Evolutionary conservation across 92 coral and sea anemone species (phyloP), one percentile per base, ranked within the genome.

Genomic region (Plumapathes pennacea): DNA sequence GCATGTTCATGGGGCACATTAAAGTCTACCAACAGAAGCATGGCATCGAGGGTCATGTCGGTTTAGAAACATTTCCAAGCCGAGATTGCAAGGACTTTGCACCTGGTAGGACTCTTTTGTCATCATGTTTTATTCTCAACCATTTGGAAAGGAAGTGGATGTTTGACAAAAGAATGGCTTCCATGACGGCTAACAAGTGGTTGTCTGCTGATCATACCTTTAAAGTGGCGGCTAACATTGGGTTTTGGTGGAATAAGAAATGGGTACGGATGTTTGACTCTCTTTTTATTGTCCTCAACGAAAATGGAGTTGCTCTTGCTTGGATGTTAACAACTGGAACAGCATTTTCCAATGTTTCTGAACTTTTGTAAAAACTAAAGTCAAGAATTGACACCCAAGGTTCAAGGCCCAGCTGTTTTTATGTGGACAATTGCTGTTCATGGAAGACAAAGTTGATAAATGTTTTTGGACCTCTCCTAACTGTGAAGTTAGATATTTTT

Each of bases 271-370:
- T 46, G 61, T 57, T 43, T 46, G 69, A 76, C 20, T 64, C 62
- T 19, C 46, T 76, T 26, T 67, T 76, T 58, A 38, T 69, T 50
- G 83, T 76, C 25, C 28, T 76, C 25, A 76, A 76, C 67, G 78
- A 69, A 46, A 63, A 77, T 29, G 78, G 72, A 31, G 39, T 60
- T 14, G 84, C 69, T 17, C 39, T 77, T 13, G 60, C 61, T 44
- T 77, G 84, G 84, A 54, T 31, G 65, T 38, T 78, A 46, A 60
- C 55, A 1, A 69, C 57, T 51, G 64, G 47, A 12, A 72, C 59
- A 18, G 17, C 60, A 30, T 66, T 61, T 53, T 44, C 64, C 5
- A 69, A 49, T 32, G 76, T 76, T 22, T 57, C 64, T 32, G 46
- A 41, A 29, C 22, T 48, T 8, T 18, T 66, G 21, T 26, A 19